Evolutionary conservation across 2,797 vertebrate genomes (phyloP), one percentile per base, ranked within the genome.

Genomic region (Bufotes viridis): DNA sequence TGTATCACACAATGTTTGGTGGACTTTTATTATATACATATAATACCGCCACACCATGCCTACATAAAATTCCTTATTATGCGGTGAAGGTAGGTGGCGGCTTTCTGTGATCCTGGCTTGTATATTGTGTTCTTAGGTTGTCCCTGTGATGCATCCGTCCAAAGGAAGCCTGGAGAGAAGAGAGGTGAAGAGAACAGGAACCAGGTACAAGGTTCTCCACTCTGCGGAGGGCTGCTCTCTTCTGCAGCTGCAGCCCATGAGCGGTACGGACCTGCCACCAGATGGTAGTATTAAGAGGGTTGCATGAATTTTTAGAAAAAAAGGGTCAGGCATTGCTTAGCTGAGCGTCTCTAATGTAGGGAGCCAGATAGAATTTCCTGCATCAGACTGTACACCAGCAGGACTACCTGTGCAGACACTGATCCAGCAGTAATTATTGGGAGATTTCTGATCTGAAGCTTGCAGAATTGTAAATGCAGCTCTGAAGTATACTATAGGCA

Each of bases 171-270:
- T 95, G 88, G 78, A 89, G 88, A 90, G 90, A 34, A 91, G 90
- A 58, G 93, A 94, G 67, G 94, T 94, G 74, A 95, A 92, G 92
- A 93, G 8, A 81, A 95, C 95, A 11, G 18, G 88, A 57, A 95
- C 94, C 0, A 29, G 13, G 14, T 96, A 95, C 87, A 90, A 5
- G 5, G 94, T 96, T 79, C 84, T 95, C 78, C 91, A 92, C 0
- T 8, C 90, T 0, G 18, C 57, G 0, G 85, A 72, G 0, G 92
- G 92, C 87, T 95, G 94, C 11, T 93, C 93, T 6, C 91, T 96
- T 61, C 89, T 96, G 61, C 93, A 95, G 89, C 92, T 96, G 51
- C 94, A 94, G 90, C 95, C 95, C 7, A 85, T 90, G 90, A 94
- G 94, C 0, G 91, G 95, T 96, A 85, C 81, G 91, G 81, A 84